These are phyloP conservation scores for Psix sp. DNA, from an alignment of 1,140 invertebrate species.

Conservation along the genomic window DNA sequence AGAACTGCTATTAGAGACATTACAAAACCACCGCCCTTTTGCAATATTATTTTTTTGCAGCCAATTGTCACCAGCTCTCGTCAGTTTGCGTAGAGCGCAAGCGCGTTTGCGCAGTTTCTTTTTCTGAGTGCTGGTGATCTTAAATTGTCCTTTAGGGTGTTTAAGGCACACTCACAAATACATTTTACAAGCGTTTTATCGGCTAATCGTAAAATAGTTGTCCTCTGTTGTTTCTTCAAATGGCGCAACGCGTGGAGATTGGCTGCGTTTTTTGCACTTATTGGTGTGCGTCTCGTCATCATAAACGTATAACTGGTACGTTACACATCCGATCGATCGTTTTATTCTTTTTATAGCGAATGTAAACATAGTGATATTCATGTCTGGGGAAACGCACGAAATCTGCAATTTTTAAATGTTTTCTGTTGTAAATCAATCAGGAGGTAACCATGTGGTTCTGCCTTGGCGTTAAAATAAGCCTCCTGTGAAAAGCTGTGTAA, in stretches of 20 bases:
- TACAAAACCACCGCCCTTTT: slow-evolving; percentile 7
- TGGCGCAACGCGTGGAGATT: neutral
- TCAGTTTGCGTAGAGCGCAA: neutral
- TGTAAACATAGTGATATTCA: neutral
- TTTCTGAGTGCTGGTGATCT: neutral
- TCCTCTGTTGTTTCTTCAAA: slow-evolving; percentile 19
- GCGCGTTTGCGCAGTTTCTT: neutral
- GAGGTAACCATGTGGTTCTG: neutral
- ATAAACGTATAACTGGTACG: neutral
- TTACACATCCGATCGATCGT: neutral
- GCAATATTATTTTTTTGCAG: slow-evolving; percentile 10
- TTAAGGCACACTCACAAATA: slow-evolving; percentile 41
- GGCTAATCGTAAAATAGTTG: slow-evolving; percentile 20
- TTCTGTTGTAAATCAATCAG: neutral
- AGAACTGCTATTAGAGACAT: neutral
- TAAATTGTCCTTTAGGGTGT: slow-evolving; percentile 27
- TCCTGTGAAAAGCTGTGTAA: too few species aligned
- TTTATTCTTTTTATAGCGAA: neutral
- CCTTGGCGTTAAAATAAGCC: neutral
- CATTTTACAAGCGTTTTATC: slow-evolving; percentile 24
- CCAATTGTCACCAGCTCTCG: neutral
- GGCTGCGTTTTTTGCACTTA: neutral
- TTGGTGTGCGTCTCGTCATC: neutral
- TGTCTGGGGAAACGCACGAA: neutral
- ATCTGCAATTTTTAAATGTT: neutral